Percentiles rank a stretch among this genome's conserved stretches.
Conservation (phyloP, 2,888 invertebrate species). For the Coelopa pilipes region DNA sequence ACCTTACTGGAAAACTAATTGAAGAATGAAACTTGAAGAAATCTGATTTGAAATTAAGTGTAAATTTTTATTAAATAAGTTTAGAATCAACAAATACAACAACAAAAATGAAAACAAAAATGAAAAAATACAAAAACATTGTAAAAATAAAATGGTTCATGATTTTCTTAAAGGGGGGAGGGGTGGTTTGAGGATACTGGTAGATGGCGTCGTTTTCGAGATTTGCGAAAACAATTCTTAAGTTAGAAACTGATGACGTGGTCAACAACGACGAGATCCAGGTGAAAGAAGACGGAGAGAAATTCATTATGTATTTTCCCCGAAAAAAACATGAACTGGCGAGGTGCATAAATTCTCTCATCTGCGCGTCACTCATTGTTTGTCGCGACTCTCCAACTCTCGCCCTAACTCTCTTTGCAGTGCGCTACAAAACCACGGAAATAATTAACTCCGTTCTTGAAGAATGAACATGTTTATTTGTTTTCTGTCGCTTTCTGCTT, state of each 20-base stretch:
- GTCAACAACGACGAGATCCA: too few species aligned
- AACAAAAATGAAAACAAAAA: slow-evolving; percentile 15
- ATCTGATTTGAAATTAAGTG: neutral
- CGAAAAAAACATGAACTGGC: neutral
- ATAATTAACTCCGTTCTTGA: neutral
- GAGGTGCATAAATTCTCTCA: neutral
- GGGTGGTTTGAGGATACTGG: too few species aligned
- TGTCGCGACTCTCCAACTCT: too few species aligned
- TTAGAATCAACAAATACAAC: neutral
- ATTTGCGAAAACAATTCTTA: too few species aligned
- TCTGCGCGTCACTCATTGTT: neutral
- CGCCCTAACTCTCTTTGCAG: too few species aligned
- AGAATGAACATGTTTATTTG: too few species aligned
- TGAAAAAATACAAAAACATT: slow-evolving; percentile 39
- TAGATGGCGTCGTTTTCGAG: too few species aligned
- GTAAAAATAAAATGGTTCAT: slow-evolving; percentile 3
- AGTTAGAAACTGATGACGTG: too few species aligned
- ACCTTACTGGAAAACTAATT: slow-evolving; percentile 30
- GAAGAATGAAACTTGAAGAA: neutral
- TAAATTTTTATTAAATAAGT: slow-evolving; percentile 16
- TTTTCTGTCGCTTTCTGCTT: neutral
- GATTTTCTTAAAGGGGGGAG: neutral
- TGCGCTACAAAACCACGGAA: slow-evolving; percentile 2
- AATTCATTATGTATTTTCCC: too few species aligned
- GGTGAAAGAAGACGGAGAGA: too few species aligned